Conservation (phyloP, 23 tunicate species). For the Clavelina lepadiformis region DNA sequence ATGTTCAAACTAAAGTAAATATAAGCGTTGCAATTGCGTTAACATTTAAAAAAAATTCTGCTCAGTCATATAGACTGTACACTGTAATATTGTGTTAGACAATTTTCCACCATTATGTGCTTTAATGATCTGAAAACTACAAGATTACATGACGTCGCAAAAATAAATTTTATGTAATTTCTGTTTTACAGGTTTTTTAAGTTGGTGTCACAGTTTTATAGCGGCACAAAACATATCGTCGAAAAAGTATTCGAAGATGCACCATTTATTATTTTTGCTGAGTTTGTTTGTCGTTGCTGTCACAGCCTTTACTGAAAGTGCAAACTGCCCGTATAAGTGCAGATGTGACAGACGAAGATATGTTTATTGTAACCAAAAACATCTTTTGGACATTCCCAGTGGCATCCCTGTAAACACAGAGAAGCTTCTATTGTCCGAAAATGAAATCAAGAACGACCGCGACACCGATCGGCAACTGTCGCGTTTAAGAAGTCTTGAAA, state of each 20-base stretch:
- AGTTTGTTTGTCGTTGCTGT: too few relatives aligned
- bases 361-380: conserved; percentile 56
- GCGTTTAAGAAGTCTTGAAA: conserved; percentile 7
- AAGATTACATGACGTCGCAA: too few relatives aligned
- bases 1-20: too few relatives aligned
- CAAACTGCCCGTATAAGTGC: conserved; percentile 55
- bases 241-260: too few relatives aligned
- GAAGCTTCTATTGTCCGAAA: conserved; percentile 42
- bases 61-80: too few relatives aligned
- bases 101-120: not conserved
- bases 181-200: too few relatives aligned
- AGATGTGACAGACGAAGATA: conserved; percentile 64
- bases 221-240: too few relatives aligned
- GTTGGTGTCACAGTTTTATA: too few relatives aligned
- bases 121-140: not conserved
- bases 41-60: too few relatives aligned
- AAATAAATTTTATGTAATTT: too few relatives aligned
- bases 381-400: conserved; percentile 40
- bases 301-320: not conserved
- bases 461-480: conserved; percentile 29
- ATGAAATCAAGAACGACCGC: conserved; percentile 48
- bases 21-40: too few relatives aligned
- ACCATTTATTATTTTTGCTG: too few relatives aligned
- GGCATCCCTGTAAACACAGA: conserved; percentile 69
- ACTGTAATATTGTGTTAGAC: not conserved